Conservation (phyloP, 1,140 invertebrate genomes). For the Papilio glaucus region DNA sequence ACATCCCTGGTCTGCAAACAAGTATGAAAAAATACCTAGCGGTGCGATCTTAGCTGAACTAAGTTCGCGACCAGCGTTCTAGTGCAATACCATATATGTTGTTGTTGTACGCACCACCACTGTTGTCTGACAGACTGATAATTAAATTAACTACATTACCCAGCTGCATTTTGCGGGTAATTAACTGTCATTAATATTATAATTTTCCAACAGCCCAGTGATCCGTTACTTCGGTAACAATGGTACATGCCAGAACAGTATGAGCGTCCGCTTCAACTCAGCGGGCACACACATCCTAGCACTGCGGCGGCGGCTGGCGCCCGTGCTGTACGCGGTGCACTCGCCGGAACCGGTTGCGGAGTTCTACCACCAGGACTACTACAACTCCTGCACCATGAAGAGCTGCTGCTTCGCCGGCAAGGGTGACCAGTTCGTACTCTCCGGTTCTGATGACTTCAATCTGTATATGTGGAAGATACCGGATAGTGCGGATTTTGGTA, state of each 20-base stretch:
- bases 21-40: no score
- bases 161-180: no score
- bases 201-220: constrained; percentile 81
- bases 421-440: constrained; percentile 94
- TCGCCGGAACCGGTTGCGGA: constrained; percentile 89
- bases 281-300: constrained; percentile 91
- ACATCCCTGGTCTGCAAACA: no score
- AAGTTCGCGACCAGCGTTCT: no score
- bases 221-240: constrained; percentile 88
- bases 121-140: no score
- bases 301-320: constrained; percentile 91
- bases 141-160: no score
- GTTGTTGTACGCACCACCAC: no score
- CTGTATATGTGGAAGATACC: constrained; percentile 97
- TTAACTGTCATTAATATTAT: no score
- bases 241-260: constrained; percentile 90
- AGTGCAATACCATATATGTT: no score
- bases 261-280: constrained; percentile 95
- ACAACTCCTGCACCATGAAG: constrained; percentile 98
- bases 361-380: constrained; percentile 96
- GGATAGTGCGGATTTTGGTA: constrained; percentile 79
- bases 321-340: constrained; percentile 91
- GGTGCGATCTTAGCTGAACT: no score
- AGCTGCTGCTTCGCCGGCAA: constrained; percentile 97
- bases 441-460: constrained; percentile 97